A percentile compares a stretch with the other conserved stretches of the same genome.
These are phyloP conservation scores for Caerostris darwini DNA, from an alignment of 1,140 invertebrate species.

Conservation along the genomic window DNA sequence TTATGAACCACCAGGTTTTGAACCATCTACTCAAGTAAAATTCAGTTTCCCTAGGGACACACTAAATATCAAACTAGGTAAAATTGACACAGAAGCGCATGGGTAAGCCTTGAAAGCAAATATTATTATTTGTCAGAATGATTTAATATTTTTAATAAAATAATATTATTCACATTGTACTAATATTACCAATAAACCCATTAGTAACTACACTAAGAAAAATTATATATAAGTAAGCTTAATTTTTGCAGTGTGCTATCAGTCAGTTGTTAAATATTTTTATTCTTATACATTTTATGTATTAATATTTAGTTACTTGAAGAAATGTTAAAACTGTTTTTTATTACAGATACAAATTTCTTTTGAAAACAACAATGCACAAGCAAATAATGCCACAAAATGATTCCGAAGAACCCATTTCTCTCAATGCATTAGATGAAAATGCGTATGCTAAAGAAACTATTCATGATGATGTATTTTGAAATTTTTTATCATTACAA, in stretches of 20 bases:
- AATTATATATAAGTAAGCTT: too few relatives aligned
- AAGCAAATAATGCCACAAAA: neutral
- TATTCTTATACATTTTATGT: too few relatives aligned
- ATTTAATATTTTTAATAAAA: too few relatives aligned
- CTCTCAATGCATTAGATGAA: neutral
- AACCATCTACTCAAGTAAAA: conserved; percentile 37
- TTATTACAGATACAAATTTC: conserved; percentile 27
- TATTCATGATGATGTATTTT: neutral
- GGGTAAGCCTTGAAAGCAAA: conserved; percentile 20
- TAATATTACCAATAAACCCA: too few relatives aligned
- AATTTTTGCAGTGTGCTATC: too few relatives aligned
- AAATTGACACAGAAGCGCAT: conserved; percentile 52
- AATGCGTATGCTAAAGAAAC: neutral
- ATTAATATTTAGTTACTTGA: too few relatives aligned
- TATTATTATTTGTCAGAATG: too few relatives aligned
- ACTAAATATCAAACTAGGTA: conserved; percentile 46
- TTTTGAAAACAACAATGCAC: conserved; percentile 24
- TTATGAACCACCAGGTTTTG: conserved; percentile 73
- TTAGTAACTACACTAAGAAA: too few relatives aligned
- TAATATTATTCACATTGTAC: too few relatives aligned
- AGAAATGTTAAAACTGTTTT: neutral
- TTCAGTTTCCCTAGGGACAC: conserved; percentile 46
- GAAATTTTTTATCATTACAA: too few relatives aligned
- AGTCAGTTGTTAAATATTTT: too few relatives aligned
- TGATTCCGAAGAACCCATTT: conserved; percentile 8